Conservation (phyloP, 1,140 invertebrate species). For the Drosophila nigromelanica region DNA sequence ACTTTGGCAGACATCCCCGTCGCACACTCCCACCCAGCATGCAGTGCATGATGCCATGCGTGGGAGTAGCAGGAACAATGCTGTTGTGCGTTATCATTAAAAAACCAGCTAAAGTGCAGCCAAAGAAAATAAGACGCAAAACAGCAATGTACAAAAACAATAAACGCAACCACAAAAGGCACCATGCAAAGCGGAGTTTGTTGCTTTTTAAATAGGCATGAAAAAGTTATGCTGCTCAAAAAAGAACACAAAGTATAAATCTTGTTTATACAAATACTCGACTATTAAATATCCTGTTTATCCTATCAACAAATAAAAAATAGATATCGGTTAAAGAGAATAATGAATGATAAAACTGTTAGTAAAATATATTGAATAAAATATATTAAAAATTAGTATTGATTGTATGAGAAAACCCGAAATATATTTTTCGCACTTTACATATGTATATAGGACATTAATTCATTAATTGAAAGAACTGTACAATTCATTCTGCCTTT, state of each 20-base stretch:
- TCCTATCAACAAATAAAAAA: too few species aligned
- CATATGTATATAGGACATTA: too few species aligned
- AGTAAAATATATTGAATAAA: too few species aligned
- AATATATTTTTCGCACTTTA: too few species aligned
- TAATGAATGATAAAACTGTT: too few species aligned
- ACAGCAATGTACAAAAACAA: conserved; percentile 52
- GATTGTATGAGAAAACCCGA: too few species aligned
- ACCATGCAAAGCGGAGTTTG: conserved; percentile 63
- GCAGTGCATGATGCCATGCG: conserved; percentile 59
- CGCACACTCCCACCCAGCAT: conserved; percentile 47
- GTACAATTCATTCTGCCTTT: too few species aligned
- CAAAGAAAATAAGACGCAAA: conserved; percentile 73
- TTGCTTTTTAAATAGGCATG: conserved; percentile 62
- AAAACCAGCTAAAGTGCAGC: conserved; percentile 70
- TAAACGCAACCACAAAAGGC: conserved; percentile 74
- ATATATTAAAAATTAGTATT: too few species aligned
- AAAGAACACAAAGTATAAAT: conserved; percentile 24
- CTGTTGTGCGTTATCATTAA: conserved; percentile 74
- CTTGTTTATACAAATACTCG: not conserved
- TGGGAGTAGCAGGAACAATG: conserved; percentile 45
- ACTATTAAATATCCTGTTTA: conserved; percentile 12
- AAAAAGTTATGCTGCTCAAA: conserved; percentile 46
- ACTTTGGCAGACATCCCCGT: conserved; percentile 64
- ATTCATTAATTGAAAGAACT: too few species aligned
- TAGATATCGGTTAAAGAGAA: too few species aligned